phyloP scores from a whole-genome alignment of 2,888 invertebrate genomes.

The Tromatobia lineatoria region DNA sequence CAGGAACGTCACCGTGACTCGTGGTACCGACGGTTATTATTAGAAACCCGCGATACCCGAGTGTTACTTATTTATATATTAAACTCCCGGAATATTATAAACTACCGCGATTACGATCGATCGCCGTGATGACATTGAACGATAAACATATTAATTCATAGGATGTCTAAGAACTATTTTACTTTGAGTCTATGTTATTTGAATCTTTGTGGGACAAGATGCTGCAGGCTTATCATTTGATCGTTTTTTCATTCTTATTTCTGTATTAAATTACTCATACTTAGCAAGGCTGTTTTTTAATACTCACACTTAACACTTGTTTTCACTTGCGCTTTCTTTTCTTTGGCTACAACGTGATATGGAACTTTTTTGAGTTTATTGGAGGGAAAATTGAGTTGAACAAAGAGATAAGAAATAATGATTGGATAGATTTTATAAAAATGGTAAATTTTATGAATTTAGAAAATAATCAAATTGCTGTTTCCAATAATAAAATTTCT shows the following conservation, averaged over 20 bases:
- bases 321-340: no score
- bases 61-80: constrained; percentile 63
- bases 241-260: background rate
- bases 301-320: no score
- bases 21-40: constrained; percentile 75
- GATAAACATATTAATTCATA: background rate
- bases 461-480: no score
- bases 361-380: no score
- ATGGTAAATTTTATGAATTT: no score
- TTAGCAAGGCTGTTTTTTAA: no score
- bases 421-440: no score
- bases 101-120: constrained; percentile 51
- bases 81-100: constrained; percentile 47
- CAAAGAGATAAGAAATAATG: no score
- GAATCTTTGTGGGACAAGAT: background rate
- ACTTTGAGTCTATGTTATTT: background rate
- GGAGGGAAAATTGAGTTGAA: no score
- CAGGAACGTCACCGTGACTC: constrained; percentile 70
- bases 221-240: background rate
- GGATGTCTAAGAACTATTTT: background rate
- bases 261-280: no score
- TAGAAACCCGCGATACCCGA: constrained; percentile 70
- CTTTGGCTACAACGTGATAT: no score
- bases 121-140: constrained; percentile 59
- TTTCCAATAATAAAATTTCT: no score